Evolutionary conservation across 2,888 invertebrate species (phyloP), one percentile per base, ranked within the genome.

Genomic region (Tenthredo distinguenda): DNA sequence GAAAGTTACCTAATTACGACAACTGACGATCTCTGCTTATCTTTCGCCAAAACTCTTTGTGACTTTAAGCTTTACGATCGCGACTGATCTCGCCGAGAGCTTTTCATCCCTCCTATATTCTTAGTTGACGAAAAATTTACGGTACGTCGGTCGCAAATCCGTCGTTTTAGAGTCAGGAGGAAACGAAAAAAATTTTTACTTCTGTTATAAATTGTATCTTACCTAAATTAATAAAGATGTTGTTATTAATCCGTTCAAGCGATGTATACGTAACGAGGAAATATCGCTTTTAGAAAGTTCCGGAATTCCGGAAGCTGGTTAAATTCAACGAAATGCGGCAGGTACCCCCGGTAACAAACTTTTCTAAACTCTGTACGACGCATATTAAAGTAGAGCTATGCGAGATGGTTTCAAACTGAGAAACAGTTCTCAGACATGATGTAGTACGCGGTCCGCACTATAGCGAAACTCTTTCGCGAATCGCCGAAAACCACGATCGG

Each of bases 1-100:
- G 12, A 76, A 76, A 76, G 76, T 76, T 76, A 76, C 47, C 76
- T 76, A 76, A 76, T 76, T 76, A 76, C 47, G 50, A 47, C 62
- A 26, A 34, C 47, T n/a, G 55, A 77, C 77, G 26, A 21, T 74
- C n/a, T 43, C n/a, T 72, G 43, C 74, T 74, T 74, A 74, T 74
- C 74, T 74, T 15, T n/a, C 2, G 10, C 15, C 9, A 18, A 71
- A 74, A 40, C 40, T 43, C 43, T 74, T 74, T 0, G 74, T 43
- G 74, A 40, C 15, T 68, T 31, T 43, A 74, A 74, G 40, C 40
- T 21, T 43, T 21, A 12, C 43, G 40, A 74, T 74, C 40, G 43
- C 74, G 1, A 43, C 40, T 43, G n/a, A 74, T 74, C 68, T 68
- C 15, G 1, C 68, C 15, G 18, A 18, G 34, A 68, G 68, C 68